These are phyloP conservation scores for Hippocampus barbouri DNA, from an alignment of 2,113 vertebrate species.

Conservation along the genomic window DNA sequence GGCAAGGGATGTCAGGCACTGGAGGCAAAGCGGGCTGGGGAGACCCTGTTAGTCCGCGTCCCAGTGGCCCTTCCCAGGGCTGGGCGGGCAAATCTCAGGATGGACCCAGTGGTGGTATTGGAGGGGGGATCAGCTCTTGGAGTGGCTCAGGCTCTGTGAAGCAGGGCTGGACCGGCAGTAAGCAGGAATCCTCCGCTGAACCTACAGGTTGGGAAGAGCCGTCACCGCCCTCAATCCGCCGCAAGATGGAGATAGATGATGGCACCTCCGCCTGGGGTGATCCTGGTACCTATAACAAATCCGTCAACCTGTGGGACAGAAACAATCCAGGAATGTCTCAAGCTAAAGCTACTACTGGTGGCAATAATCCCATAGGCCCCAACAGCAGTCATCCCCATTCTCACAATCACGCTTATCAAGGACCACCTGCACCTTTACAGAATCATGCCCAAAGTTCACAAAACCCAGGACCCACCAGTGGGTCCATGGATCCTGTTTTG, in stretches of 20 bases:
- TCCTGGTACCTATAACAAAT: slow-evolving; percentile 86
- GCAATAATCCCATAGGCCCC: slow-evolving; percentile 63
- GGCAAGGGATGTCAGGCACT: slow-evolving; percentile 42
- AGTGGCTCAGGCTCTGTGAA: slow-evolving; percentile 67
- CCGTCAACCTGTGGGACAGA: slow-evolving; percentile 96
- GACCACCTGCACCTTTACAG: slow-evolving; percentile 72
- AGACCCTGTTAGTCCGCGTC: slow-evolving; percentile 75
- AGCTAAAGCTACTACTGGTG: slow-evolving; percentile 69
- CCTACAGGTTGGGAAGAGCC: slow-evolving; percentile 95
- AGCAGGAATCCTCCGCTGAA: slow-evolving; percentile 80
- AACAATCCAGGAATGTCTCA: slow-evolving; percentile 86
- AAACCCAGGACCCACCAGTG: slow-evolving; percentile 68
- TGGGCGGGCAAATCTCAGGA: slow-evolving; percentile 90
- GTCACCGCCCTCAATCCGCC: slow-evolving; percentile 90
- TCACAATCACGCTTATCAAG: slow-evolving; percentile 67
- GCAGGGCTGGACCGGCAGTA: slow-evolving; percentile 52
- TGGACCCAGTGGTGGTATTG: slow-evolving; percentile 78
- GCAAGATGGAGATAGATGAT: slow-evolving; percentile 97
- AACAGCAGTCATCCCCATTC: slow-evolving; percentile 60
- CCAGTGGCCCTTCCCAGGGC: slow-evolving; percentile 77
- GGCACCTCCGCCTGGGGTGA: slow-evolving; percentile 98
- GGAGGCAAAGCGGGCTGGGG: slow-evolving; percentile 78
- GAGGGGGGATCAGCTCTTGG: slow-evolving; percentile 84
- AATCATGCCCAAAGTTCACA: slow-evolving; percentile 73
- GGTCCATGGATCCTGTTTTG: slow-evolving; percentile 58